Evolutionary conservation across 2,888 invertebrate species (phyloP).

Genomic region (Diaphora mendica): DNA sequence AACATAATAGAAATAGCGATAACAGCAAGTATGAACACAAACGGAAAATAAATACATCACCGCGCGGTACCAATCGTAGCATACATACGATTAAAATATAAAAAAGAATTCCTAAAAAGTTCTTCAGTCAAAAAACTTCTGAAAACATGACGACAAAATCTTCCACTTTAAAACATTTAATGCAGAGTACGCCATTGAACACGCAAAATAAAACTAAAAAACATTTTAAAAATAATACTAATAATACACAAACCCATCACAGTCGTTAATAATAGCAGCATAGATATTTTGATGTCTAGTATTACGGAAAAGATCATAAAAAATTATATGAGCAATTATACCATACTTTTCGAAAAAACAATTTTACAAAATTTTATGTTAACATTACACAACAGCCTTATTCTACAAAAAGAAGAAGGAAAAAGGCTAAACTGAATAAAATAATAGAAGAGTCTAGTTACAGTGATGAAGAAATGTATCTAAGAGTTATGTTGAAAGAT

Average conservation of each 20-base stretch:
- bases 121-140: neutral
- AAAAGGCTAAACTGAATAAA: neutral
- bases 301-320: neutral
- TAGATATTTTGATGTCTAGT: neutral
- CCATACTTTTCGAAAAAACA: neutral
- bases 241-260: neutral
- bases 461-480: slow-evolving; percentile 7
- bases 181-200: neutral
- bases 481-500: slow-evolving; percentile 7
- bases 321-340: neutral
- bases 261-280: neutral
- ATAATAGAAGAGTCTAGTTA: slow-evolving; percentile 6
- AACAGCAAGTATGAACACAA: neutral
- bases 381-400: neutral
- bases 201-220: neutral
- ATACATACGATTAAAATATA: neutral
- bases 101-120: neutral
- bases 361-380: neutral
- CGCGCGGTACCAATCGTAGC: neutral
- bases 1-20: neutral
- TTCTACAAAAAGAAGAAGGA: neutral
- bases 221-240: neutral
- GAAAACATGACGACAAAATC: neutral
- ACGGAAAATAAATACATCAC: neutral
- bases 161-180: neutral